Base-by-base conservation (phyloP, 2,888 invertebrate species). In the Labia minor region DNA sequence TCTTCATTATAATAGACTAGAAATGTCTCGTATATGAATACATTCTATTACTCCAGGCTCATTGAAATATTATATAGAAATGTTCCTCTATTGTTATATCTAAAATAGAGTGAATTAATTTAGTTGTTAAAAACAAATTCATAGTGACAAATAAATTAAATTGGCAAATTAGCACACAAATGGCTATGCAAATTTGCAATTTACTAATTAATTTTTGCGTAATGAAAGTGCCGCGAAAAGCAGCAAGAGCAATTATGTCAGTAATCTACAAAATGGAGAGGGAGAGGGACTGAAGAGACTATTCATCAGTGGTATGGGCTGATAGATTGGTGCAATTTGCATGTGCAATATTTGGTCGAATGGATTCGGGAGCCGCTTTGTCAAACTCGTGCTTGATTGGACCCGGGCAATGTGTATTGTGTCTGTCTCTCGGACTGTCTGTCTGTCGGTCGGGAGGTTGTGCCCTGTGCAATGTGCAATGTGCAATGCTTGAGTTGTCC, bases 151-250 rank as follows among this genome's bases (percentile, higher is more conserved):
- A 49, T 49, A 49, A 49, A 49, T 49, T 49, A 49, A 49, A 49
- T 49, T 49, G 49, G 49, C 49, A 49, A 49, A 49, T 49, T 49
- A 49, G 49, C 49, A 49, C 49, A 49, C 49, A 49, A 49, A 49
- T 49, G 49, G n/a, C 49, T 49, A 49, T 49, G 49, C 49, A 49
- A 49, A 49, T 49, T 49, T 14, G 49, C 49, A 49, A 49, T 49
- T 49, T 49, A 16, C 49, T 49, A 49, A 49, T 49, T 49, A 49
- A 49, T 49, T 49, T 49, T 49, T 49, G 49, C 49, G 49, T 49
- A 49, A 49, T 49, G 49, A 49, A 49, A 49, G 49, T 49, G 49
- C 49, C 49, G 49, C 49, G 49, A 49, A 49, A 49, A 49, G 49
- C 49, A 49, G 49, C 49, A 49, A 49, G 6, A 49, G 49, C 49